A percentile compares a stretch with the other conserved stretches of the same genome.
Conservation (phyloP, 2,113 vertebrate genomes). For the Odocoileus hemionus region DNA sequence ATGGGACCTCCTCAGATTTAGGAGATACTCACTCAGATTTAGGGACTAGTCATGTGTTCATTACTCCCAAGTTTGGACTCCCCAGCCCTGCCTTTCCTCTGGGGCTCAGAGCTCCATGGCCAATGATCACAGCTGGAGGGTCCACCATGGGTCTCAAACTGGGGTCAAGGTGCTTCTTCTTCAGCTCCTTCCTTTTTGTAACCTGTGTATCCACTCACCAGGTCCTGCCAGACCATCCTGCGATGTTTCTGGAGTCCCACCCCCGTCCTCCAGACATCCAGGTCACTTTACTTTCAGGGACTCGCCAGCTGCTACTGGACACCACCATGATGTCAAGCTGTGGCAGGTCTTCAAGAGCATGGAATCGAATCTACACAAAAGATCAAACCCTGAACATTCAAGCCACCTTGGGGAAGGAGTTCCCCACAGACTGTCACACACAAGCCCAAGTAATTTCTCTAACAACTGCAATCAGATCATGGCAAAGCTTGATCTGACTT, state of each 20-base stretch:
- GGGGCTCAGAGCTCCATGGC: neutral
- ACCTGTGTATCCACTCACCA: neutral
- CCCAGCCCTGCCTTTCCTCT: neutral
- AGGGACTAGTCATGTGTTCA: neutral
- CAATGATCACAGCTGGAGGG: neutral
- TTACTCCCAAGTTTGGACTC: neutral
- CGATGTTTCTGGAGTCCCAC: neutral
- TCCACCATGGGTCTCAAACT: neutral
- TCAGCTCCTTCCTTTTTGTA: neutral
- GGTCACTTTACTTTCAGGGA: neutral
- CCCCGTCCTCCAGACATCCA: neutral
- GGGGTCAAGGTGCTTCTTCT: neutral
- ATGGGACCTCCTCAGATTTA: neutral
- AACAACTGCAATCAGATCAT: neutral
- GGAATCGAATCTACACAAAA: neutral
- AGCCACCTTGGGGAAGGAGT: neutral
- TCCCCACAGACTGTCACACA: neutral
- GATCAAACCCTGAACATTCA: neutral
- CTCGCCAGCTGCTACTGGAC: neutral
- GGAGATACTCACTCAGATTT: neutral
- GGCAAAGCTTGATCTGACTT: neutral
- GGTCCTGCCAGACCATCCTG: neutral
- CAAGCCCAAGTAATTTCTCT: neutral
- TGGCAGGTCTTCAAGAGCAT: neutral
- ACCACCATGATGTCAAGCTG: neutral